Base-by-base conservation (phyloP, 2,797 vertebrate species). In the Spinibarbus caldwelli region DNA sequence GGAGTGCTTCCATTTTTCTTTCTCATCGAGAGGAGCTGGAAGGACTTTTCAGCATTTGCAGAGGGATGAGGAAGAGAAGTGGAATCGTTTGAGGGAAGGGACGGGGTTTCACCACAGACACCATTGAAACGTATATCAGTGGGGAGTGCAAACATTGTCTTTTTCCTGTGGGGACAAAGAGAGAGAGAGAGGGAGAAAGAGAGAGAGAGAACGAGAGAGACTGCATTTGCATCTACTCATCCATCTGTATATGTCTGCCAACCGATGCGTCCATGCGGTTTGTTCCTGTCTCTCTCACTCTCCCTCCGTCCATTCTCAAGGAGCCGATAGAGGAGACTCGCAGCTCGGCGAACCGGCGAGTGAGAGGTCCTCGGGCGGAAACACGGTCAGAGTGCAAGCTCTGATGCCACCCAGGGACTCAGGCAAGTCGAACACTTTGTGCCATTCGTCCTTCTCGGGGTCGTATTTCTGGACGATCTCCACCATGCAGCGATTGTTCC, bases 401-500 rank as follows among this genome's bases (percentile, higher is more conserved):
- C 98, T 95, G 90, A 99, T 99, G 79, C 98, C 98, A 31, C 98
- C 98, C 57, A 99, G 96, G 15, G 98, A 99, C 91, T 99, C 98
- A 0, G 98, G 98, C 79, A 99, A 96, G 94, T 99, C 98, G 91
- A 99, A 99, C 19, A 99, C 98, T 93, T 99, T 99, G 94, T 99
- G 97, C 98, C 98, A 99, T 92, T 99, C 97, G 90, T 99, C 97
- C 91, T 97, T 97, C 88, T 99, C 98, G 0, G 98, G 98, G 91
- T 99, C 98, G 11, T 99, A 99, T 90, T 98, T 98, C 94, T 99
- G 98, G 87, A 99, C 98, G 88, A 99, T 99, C 95, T 99, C 98
- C 90, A 99, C 98, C 98, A 99, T 99, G 91, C 98, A 99, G 47
- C 98, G 97, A 94, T 99, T 99, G 96, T 99, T 99, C 98, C 98